Percentiles rank a stretch among this genome's conserved stretches.
These are phyloP conservation scores for Temnothorax rugatulus DNA, from an alignment of 2,888 invertebrate species.

Conservation along the genomic window DNA sequence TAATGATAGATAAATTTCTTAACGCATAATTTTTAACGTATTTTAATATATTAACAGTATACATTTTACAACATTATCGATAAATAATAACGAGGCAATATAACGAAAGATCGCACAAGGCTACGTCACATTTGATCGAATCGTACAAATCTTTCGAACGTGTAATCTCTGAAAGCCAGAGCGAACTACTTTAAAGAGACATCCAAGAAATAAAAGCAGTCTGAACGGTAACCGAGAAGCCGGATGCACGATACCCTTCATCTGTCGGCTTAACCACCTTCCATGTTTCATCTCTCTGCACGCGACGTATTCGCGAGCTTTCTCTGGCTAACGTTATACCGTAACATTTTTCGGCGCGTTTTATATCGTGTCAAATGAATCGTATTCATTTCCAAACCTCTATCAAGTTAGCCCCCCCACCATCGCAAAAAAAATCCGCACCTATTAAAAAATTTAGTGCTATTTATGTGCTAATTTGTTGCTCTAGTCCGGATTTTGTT, in stretches of 20 bases:
- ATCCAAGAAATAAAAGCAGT: conserved; percentile 78
- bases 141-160: conserved; percentile 55
- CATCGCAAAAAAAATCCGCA: no score
- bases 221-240: conserved; percentile 78
- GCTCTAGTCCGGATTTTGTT: no score
- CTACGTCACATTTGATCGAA: conserved; percentile 17
- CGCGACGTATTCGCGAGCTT: conserved; percentile 62
- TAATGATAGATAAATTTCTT: background rate
- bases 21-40: background rate
- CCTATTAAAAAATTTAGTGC: no score
- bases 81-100: background rate
- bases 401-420: no score
- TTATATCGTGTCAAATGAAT: conserved; percentile 55
- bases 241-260: conserved; percentile 78
- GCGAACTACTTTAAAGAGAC: conserved; percentile 73
- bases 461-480: no score
- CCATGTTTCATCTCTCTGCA: conserved; percentile 81
- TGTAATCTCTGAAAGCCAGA: conserved; percentile 65
- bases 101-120: background rate
- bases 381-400: no score
- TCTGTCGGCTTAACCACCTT: conserved; percentile 81
- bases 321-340: conserved; percentile 57
- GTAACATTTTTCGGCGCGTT: conserved; percentile 55
- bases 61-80: background rate
- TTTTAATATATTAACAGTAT: background rate